Base-by-base conservation (phyloP, 2,888 invertebrate genomes). In the Eulithis prunata region DNA sequence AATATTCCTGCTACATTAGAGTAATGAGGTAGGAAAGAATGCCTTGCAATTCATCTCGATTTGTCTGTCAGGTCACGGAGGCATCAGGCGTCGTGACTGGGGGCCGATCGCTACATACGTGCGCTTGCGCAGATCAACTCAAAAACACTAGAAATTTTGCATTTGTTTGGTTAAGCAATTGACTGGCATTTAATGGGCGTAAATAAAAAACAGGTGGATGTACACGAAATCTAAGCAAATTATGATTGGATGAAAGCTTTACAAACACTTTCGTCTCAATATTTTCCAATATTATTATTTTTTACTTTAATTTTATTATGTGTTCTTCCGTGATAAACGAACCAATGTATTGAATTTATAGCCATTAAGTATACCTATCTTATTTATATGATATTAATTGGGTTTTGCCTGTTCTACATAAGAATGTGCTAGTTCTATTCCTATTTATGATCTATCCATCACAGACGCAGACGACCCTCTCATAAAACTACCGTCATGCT, bases 31-130 rank as follows among this genome's bases (percentile, higher is more conserved):
- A 76, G 78, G 80, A 83, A 87, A 84, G 86, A 88, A 86, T 85
- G 79, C 77, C 77, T 65, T 76, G 83, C 86, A 90, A 90, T 91
- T 90, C 91, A 89, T 91, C 89, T 89, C 87, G 91, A 92, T 92
- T 91, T 91, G 92, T 91, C 89, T 79, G 77, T 72, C 78, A 77
- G 88, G 89, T 90, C 91, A 90, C 87, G 88, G 85, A 81, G 76
- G 76, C 70, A 78, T 66, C 62, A 59, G 55, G 57, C 61, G 54
- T 87, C 90, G 89, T 91, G 90, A 90, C 90, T 89, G 60, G 77
- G 70, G 74, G 59, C 57, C 57, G 64, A 64, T 49, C 59, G 60
- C 61, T 36, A 53, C 60, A 57, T 74, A 76, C 76, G 76, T 78
- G 76, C 80, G 75, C 70, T 51, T 60, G 74, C 78, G 76, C 75